A percentile compares a stretch with the other conserved stretches of the same genome.
Evolutionary conservation across 2,888 invertebrate genomes (phyloP).

Genomic region (Agrochola litura): DNA sequence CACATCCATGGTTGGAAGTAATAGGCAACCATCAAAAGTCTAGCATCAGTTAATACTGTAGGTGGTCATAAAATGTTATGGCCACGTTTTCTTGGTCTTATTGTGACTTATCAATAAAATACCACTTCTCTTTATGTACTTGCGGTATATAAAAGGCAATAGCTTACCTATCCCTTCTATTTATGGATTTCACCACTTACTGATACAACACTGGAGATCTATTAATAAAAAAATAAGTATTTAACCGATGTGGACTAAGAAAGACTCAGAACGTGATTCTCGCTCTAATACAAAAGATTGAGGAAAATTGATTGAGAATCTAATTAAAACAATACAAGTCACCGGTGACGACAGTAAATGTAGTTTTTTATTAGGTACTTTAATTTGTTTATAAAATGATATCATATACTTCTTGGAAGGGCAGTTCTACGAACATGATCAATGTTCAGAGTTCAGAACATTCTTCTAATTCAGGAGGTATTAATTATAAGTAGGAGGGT

Average conservation of each 20-base stretch:
- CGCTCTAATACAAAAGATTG: conserved; percentile 29
- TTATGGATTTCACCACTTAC: background rate
- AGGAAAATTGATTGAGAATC: conserved; percentile 21
- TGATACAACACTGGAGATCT: background rate
- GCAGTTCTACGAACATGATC: background rate
- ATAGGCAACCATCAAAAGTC: background rate
- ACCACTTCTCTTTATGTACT: conserved; percentile 36
- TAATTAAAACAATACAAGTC: conserved; percentile 23
- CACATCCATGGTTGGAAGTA: background rate
- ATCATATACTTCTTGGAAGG: conserved; percentile 8
- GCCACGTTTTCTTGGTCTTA: conserved; percentile 24
- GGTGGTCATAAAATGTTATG: conserved; percentile 31
- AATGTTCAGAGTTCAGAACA: background rate
- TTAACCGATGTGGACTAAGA: conserved; percentile 38
- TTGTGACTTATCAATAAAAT: conserved; percentile 38
- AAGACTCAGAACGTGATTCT: background rate
- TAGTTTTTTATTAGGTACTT: background rate
- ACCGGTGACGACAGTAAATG: conserved; percentile 8
- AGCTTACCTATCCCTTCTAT: conserved; percentile 5
- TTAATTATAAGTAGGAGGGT: background rate
- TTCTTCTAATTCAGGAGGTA: background rate
- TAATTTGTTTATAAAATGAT: conserved; percentile 21
- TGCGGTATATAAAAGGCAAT: conserved; percentile 33
- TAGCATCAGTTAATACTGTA: conserved; percentile 4
- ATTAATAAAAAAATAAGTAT: conserved; percentile 31